These are phyloP conservation scores for Eremobia ochroleuca DNA, from an alignment of 2,888 invertebrate genomes.

Conservation along the genomic window DNA sequence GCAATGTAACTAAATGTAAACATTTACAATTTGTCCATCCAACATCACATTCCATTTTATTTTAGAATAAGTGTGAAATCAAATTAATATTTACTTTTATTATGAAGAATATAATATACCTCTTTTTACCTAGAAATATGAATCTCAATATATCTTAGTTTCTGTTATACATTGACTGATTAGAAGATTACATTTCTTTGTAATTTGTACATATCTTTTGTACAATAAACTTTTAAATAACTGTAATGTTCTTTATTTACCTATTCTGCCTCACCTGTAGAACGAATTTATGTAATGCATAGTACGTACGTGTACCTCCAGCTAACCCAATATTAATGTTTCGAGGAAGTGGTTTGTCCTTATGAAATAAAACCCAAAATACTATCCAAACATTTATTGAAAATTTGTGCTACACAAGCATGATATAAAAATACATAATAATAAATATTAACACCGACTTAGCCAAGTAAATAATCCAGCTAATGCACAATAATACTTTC, in stretches of 20 bases:
- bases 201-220: constrained; percentile 50
- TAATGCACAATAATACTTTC: constrained; percentile 89
- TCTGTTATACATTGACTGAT: constrained; percentile 59
- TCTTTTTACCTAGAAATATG: constrained; percentile 34
- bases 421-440: constrained; percentile 91
- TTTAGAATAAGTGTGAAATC: constrained; percentile 17
- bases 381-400: constrained; percentile 89
- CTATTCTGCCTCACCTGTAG: background rate
- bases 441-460: constrained; percentile 90
- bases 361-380: constrained; percentile 44
- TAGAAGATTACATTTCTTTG: constrained; percentile 54
- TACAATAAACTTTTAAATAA: constrained; percentile 55
- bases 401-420: constrained; percentile 91
- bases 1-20: constrained; percentile 13
- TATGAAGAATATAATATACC: constrained; percentile 4
- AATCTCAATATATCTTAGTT: constrained; percentile 54
- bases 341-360: background rate
- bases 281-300: background rate
- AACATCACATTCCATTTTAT: constrained; percentile 42
- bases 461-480: constrained; percentile 85
- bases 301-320: background rate
- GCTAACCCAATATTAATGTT: background rate
- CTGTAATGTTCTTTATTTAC: constrained; percentile 15
- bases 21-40: constrained; percentile 35
- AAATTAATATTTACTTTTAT: background rate